Base-by-base conservation (phyloP, 2,888 invertebrate species). In the Lymantria dispar region DNA sequence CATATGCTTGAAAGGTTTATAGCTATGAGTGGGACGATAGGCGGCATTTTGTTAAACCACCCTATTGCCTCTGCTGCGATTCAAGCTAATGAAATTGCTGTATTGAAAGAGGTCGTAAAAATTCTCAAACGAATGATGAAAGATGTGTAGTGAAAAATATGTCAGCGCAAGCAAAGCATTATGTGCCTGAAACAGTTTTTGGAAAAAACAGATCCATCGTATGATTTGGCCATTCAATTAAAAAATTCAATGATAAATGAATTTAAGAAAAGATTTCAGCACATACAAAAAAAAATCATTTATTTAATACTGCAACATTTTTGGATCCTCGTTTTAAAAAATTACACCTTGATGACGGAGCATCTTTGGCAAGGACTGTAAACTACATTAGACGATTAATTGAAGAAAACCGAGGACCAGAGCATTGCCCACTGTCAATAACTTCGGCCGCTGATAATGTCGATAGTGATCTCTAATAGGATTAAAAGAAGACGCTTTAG, bases 11-110 rank as follows among this genome's bases (percentile, higher is more conserved):
- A 64, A 64, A 58, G 62, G 46, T 68, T 61, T 60, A 53, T 65
- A 52, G 50, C 60, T 42, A 59, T 68, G 62, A 59, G 60, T n/a
- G 62, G 60, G 60, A 65, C 56, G 11, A 42, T 69, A 62, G 61
- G 58, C 15, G 61, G 62, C 58, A 64, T 69, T 62, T 59, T 65
- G 58, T 53, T 69, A 43, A 58, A 64, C 52, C 58, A 68, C 54
- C 63, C 68, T 47, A 70, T 62, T 61, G 63, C 65, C 2, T 64
- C 68, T 47, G 52, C 70, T 56, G 70, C 69, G 69, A 57, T 69
- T 22, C 58, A 68, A 49, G 62, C 62, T 56, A 40, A 50, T 45
- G 61, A 68, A 46, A 53, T 70, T 14, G 56, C 55, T 43, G 38
- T n/a, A 47, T 58, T 58, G 12, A 58, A 52, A 54, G 64, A 64